Percentiles rank a stretch among this genome's conserved stretches.
Evolutionary conservation across 2,113 vertebrate genomes (phyloP).

Genomic region (Melanerpes aurifrons): DNA sequence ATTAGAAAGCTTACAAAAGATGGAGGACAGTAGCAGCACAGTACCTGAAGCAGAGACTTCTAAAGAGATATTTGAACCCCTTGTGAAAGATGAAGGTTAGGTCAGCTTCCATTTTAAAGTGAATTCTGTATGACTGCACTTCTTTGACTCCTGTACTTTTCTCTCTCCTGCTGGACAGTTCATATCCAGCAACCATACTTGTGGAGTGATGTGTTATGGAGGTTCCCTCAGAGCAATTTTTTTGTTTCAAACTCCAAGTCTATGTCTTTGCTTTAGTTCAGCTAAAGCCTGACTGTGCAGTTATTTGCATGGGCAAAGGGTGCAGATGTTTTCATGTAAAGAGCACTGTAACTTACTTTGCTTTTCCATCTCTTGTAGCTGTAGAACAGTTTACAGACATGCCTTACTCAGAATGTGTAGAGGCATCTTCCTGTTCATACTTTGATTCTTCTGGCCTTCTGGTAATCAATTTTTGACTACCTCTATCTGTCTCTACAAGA

Average conservation of each 20-base stretch:
- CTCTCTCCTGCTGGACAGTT: neutral
- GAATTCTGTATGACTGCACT: neutral
- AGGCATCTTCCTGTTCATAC: slow-evolving; percentile 19
- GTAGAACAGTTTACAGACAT: slow-evolving; percentile 15
- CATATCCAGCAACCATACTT: neutral
- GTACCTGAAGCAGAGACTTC: neutral
- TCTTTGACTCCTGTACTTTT: neutral
- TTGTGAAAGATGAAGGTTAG: slow-evolving; percentile 69
- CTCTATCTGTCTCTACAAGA: neutral
- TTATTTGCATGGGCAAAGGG: neutral
- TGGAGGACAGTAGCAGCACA: slow-evolving; percentile 4
- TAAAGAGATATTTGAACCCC: neutral
- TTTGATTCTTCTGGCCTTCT: slow-evolving; percentile 60
- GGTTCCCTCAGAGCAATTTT: neutral
- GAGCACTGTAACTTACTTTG: neutral
- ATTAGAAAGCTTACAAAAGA: slow-evolving; percentile 73
- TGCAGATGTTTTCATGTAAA: neutral
- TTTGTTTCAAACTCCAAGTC: neutral
- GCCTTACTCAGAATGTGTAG: slow-evolving; percentile 27
- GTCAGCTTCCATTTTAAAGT: neutral
- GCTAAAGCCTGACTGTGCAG: neutral
- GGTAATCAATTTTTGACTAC: slow-evolving; percentile 33
- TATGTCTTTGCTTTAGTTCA: neutral
- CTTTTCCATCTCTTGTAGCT: slow-evolving; percentile 69
- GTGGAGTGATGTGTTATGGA: neutral